These are phyloP conservation scores for Euclidia mi DNA, from an alignment of 2,888 invertebrate genomes.

Conservation along the genomic window DNA sequence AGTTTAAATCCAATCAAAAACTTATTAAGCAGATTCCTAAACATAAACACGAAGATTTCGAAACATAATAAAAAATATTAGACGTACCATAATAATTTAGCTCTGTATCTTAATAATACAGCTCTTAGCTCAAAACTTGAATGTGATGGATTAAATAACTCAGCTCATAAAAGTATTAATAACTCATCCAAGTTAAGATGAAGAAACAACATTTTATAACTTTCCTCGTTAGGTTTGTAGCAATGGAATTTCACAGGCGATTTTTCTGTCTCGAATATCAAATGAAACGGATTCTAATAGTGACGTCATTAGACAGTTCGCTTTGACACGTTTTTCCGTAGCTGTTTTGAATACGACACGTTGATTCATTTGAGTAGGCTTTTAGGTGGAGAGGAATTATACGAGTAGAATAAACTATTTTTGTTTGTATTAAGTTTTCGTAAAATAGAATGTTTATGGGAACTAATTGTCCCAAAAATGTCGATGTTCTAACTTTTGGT, in stretches of 20 bases:
- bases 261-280: slow-evolving; percentile 48
- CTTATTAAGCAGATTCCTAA: too few species aligned
- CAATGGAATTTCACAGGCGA: slow-evolving; percentile 29
- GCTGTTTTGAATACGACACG: background rate
- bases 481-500: too few species aligned
- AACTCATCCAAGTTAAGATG: slow-evolving; percentile 7
- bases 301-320: slow-evolving; percentile 2
- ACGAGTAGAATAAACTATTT: too few species aligned
- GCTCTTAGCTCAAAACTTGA: background rate
- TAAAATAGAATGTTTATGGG: too few species aligned
- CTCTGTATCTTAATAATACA: background rate
- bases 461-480: too few species aligned
- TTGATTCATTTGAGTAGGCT: background rate
- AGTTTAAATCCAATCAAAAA: too few species aligned
- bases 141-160: slow-evolving; percentile 5
- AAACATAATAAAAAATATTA: too few species aligned
- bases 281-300: slow-evolving; percentile 32
- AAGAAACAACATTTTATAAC: slow-evolving; percentile 12
- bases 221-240: slow-evolving; percentile 13
- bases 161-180: slow-evolving; percentile 2
- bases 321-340: background rate
- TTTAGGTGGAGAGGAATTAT: background rate
- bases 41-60: too few species aligned
- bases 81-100: too few species aligned
- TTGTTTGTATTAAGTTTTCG: too few species aligned